Conservation (phyloP, 2,797 vertebrate genomes). For the Premnoplex brunnescens region DNA sequence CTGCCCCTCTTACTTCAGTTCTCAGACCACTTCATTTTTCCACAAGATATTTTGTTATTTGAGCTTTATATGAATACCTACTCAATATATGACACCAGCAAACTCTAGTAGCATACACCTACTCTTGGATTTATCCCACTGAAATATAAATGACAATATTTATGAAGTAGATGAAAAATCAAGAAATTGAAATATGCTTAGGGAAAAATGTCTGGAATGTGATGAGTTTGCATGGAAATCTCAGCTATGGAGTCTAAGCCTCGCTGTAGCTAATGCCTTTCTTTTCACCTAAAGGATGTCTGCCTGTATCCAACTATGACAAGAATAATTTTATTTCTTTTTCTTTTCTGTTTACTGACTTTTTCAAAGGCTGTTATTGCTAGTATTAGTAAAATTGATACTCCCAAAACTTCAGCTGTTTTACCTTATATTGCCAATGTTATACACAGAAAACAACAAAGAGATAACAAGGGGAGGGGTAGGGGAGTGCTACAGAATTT, state of each 20-base stretch:
- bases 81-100: not conserved
- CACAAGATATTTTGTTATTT: not conserved
- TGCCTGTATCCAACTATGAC: not conserved
- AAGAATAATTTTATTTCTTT: not conserved
- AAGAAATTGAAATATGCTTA: not conserved
- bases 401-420: not conserved
- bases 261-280: not conserved
- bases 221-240: not conserved
- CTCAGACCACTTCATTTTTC: not conserved
- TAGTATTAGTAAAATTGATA: not conserved
- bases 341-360: not conserved
- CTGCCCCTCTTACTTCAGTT: not conserved
- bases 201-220: not conserved
- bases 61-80: not conserved
- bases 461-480: not conserved
- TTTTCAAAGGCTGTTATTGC: not conserved
- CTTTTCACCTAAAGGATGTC: not conserved
- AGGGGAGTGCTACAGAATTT: rapidly evolving
- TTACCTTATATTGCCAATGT: not conserved
- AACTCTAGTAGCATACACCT: not conserved
- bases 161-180: not conserved
- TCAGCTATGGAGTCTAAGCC: not conserved
- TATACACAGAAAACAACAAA: not conserved
- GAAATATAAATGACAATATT: slow-evolving; percentile 8
- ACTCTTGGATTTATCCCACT: not conserved